Evolutionary conservation across 2,888 invertebrate species (phyloP), one percentile per base, ranked within the genome.

Genomic region (Drosophila limbata): DNA sequence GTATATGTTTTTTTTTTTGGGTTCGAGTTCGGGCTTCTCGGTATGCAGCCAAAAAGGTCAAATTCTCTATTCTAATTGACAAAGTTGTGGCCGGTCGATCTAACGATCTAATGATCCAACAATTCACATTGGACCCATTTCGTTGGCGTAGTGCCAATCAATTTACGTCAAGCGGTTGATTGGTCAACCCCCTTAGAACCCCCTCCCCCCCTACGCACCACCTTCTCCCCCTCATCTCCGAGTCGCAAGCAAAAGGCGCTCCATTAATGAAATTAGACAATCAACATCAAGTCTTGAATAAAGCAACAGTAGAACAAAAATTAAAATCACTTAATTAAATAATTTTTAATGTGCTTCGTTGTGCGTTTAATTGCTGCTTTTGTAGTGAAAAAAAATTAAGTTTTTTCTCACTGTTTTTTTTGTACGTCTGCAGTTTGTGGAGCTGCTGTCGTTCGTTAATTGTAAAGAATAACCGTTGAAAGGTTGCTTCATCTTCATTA

Each of bases 311-410:
- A 35, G 64, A 56, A 70, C 64, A 64, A 48, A 79, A 88, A 85
- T 88, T 88, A 85, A 84, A 84, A 84, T 86, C 88, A 84, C 88
- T 84, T 83, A 84, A 84, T 84, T 88, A 84, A 88, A 84, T 84
- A 86, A 88, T 84, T 88, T 86, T 86, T 86, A 86, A 83, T 84
- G 86, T 83, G 77, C 53, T 61, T 57, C 60, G 62, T 65, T 77
- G 64, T 78, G 71, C 70, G 66, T 79, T 65, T 71, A 73, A 69
- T 79, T 84, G 68, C 56, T 69, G 47, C 31, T 35, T 53, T 68
- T 65, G 31, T 51, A 48, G 35, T 68, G 35, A 63, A 53, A 33
- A 48, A 37, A 56, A 65, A 67, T 67, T 63, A 62, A 52, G 62
- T 62, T 64, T 44, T 44, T 48, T 59, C 28, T 45, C 6, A 35